Percentiles rank a stretch among this genome's conserved stretches.
phyloP scores from a whole-genome alignment of 2,888 invertebrate species.

The Hybos culiciformis region DNA sequence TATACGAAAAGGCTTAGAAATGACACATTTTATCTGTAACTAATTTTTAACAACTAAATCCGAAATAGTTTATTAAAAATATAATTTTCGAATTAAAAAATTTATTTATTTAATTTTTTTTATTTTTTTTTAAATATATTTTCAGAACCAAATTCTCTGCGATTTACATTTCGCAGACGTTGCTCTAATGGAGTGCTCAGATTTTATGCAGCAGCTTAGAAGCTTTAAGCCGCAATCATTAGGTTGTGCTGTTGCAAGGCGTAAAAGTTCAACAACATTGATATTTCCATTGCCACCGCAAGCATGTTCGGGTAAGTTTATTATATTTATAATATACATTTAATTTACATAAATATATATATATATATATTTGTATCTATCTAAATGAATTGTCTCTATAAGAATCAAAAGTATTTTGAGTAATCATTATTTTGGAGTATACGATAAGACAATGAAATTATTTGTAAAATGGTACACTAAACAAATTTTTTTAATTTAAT shows the following conservation, averaged over 20 bases:
- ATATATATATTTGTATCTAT: neutral
- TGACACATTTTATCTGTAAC: too few species aligned
- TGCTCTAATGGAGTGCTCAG: conserved; percentile 91
- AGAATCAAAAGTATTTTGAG: neutral
- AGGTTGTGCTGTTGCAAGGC: conserved; percentile 85
- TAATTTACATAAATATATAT: neutral
- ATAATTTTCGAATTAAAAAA: too few species aligned
- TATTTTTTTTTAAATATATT: too few species aligned
- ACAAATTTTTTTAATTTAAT: too few species aligned
- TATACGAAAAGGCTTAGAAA: too few species aligned
- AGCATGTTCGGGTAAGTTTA: conserved; percentile 71
- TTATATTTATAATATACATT: neutral
- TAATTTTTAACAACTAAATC: too few species aligned
- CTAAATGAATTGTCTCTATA: too few species aligned
- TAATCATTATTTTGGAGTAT: neutral
- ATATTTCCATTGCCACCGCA: conserved; percentile 89
- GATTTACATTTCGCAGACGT: conserved; percentile 94
- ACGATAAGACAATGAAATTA: conserved; percentile 3
- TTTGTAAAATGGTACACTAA: too few species aligned
- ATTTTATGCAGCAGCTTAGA: conserved; percentile 93
- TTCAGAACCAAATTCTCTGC: conserved; percentile 90
- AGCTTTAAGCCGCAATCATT: conserved; percentile 92
- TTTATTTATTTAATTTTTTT: too few species aligned
- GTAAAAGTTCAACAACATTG: conserved; percentile 86
- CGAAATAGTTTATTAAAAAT: too few species aligned